A percentile compares a stretch with the other conserved stretches of the same genome.
These are phyloP conservation scores for Aphis craccivora DNA, from an alignment of 1,140 invertebrate species.

Conservation along the genomic window DNA sequence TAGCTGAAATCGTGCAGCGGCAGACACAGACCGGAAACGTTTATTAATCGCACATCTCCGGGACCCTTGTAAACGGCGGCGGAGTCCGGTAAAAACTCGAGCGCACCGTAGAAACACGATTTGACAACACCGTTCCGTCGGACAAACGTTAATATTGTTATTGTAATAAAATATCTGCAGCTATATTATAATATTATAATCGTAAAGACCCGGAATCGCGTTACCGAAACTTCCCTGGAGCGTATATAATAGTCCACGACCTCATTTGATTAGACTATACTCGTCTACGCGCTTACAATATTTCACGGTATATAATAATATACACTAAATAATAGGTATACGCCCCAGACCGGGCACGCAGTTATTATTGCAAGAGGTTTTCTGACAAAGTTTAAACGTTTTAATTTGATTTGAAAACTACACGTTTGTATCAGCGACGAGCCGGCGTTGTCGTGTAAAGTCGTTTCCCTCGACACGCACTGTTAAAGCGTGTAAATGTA, in stretches of 20 bases:
- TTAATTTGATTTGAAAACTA: background rate
- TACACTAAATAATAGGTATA: background rate
- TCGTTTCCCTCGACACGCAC: background rate
- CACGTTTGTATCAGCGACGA: background rate
- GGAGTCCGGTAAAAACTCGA: background rate
- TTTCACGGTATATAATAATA: background rate
- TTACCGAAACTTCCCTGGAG: background rate
- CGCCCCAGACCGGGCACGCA: background rate
- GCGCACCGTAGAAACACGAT: background rate
- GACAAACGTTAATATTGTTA: background rate
- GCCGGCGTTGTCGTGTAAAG: background rate
- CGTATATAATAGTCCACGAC: background rate
- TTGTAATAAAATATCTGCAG: background rate
- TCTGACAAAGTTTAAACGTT: background rate
- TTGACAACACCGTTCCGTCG: background rate
- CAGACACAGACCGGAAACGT: background rate
- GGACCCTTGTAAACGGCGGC: background rate
- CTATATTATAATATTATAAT: background rate
- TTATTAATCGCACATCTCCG: background rate
- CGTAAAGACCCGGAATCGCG: background rate
- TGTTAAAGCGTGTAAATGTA: background rate
- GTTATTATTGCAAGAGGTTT: background rate
- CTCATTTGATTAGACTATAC: background rate
- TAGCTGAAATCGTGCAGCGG: background rate
- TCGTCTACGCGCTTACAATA: too few relatives aligned